Evolutionary conservation across 2,888 invertebrate genomes (phyloP), one percentile per base, ranked within the genome.

Genomic region (Pinctada fucata): DNA sequence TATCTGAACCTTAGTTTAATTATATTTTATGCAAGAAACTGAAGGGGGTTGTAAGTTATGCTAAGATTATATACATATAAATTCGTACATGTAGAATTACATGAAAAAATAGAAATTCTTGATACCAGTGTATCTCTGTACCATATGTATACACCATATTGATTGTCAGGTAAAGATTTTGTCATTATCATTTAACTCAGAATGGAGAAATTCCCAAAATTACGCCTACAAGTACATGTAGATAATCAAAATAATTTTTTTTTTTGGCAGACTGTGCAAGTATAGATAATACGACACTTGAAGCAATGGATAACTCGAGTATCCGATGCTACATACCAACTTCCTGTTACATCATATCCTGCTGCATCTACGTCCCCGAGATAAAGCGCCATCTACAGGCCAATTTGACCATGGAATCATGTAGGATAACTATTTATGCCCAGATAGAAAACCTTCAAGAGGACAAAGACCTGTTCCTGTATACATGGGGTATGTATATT

Each of bases 401-500:
- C 48, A 58, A 47, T 5, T 70, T 83, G n/a, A n/a, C 71, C 5
- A 4, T 84, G 16, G 79, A 81, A 13, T 64, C 82, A 3, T 84
- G 84, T 63, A 74, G 79, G 47, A 83, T 82, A 49, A 48, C 31
- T n/a, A 64, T 84, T 74, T 64, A 65, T 13, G 77, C 74, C 3
- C n/a, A 70, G 45, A 45, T 84, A 2, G 84, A 83, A 65, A 78
- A 82, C 58, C 77, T 84, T 2, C 45, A 69, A 6, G 69, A 79
- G 5, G 77, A 79, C 6, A 68, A 76, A 10, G 75, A 75, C 58
- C 75, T 87, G 6, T 80, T 81, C 5, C 74, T 75, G 16, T 85
- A 83, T 64, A 68, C 74, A 49, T 87, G 82, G 83, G 85, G 85
- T 84, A 80, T 45, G 78, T 74, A 16, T 31, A 31, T 31, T 0